Evolutionary conservation across 2,888 invertebrate genomes (phyloP), one percentile per base, ranked within the genome.

Genomic region (Sthenelais limicola): DNA sequence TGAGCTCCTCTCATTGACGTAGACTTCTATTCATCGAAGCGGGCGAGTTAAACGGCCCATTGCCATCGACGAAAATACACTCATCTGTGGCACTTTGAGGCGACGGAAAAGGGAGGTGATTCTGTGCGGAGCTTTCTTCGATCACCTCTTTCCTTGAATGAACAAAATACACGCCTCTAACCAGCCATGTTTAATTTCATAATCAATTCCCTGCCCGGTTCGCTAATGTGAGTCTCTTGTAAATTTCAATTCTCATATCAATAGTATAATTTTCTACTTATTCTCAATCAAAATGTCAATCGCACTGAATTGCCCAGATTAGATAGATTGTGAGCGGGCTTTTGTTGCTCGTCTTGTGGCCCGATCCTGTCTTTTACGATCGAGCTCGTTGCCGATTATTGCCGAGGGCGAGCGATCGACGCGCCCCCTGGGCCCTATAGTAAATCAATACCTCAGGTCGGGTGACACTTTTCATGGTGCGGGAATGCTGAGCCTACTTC

Each of bases 201-300:
- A 69, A 54, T 69, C 69, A 69, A 69, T 69, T 43, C 49, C 3
- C 32, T 3, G 15, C 30, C 21, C 54, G 21, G 24, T 18, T 9
- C 35, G 4, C 38, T 69, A 69, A 69, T 69, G 69, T 32, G 35
- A 28, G n/a, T 49, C 69, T 43, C 69, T 47, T 67, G 48, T 67
- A 67, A 67, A 67, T 67, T 67, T 38, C 67, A 24, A 35, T 47
- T 32, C 28, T 70, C 54, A 56, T 56, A 70, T 70, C 70, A 70
- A 54, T 70, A 70, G 70, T 70, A 70, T 70, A 54, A 70, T 54
- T 69, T 30, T 56, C 54, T 38, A n/a, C 54, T 56, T 33, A 33
- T 35, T 56, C 35, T 26, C 38, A 54, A 54, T 54, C 26, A 12
- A 35, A 56, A 70, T 56, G 70, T 38, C 70, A 56, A 70, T 70